phyloP scores from a whole-genome alignment of 35 echinoderm and acorn worm genomes.

The Ptychodera flava region DNA sequence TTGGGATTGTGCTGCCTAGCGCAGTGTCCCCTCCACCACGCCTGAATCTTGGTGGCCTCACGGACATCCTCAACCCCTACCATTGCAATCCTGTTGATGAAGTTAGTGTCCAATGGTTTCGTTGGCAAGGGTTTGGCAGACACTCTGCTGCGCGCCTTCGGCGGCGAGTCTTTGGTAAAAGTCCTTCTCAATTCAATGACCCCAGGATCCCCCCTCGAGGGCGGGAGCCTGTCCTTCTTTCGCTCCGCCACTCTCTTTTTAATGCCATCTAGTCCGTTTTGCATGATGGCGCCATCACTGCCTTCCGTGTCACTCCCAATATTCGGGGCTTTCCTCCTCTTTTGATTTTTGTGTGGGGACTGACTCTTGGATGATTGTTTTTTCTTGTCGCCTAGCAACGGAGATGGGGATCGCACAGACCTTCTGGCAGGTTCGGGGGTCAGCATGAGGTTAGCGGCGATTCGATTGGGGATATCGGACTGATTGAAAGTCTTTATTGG shows the following conservation, averaged over 20 bases:
- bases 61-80: not conserved
- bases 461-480: not conserved
- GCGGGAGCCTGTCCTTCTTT: constrained; percentile 10
- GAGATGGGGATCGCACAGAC: not conserved
- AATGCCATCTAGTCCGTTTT: not conserved
- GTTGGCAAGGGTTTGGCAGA: not conserved
- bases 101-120: not conserved
- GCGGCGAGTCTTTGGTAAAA: not conserved
- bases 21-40: constrained; percentile 70
- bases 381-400: not conserved
- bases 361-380: not conserved
- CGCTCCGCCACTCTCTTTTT: constrained; percentile 15
- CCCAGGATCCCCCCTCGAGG: constrained; percentile 9
- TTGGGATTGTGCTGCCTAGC: constrained; percentile 38
- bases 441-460: not conserved
- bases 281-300: not conserved
- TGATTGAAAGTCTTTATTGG: not conserved
- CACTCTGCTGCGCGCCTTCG: not conserved
- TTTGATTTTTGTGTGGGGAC: too few species aligned
- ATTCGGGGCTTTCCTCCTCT: not conserved
- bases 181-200: constrained; percentile 3
- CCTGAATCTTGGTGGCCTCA: constrained; percentile 73
- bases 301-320: not conserved
- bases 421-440: not conserved
- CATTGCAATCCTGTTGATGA: not conserved